Base-by-base conservation (phyloP, 2,113 vertebrate species). In the Scytalopus superciliaris region DNA sequence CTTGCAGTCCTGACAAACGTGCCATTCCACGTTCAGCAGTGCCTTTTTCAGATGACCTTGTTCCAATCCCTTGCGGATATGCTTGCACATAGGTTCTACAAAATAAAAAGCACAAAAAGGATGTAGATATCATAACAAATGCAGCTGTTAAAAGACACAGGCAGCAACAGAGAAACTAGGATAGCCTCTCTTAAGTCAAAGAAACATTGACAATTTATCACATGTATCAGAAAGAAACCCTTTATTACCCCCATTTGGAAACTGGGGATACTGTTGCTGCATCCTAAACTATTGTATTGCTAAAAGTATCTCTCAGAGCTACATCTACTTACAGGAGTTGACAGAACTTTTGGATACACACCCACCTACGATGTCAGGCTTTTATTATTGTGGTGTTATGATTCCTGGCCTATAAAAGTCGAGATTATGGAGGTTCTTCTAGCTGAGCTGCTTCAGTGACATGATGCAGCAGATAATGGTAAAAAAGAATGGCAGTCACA, bases 51-150 rank as follows among this genome's bases (percentile, higher is more conserved):
- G 87, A 35, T 98, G 96, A 74, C 98, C 96, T 93, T 98, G 98
- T 27, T 99, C 99, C 87, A 99, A 50, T 89, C 98, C 99, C 96
- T 99, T 99, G 81, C 98, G 98, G 75, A 99, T 96, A 68, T 99
- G 99, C 52, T 95, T 98, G 94, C 99, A 99, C 27, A 87, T 67
- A 42, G 98, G 97, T 92, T 97, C 99, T 99, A 85, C 44, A 90
- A 92, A 84, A 94, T 16, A 84, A 84, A 91, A 90, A 84, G 68
- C 30, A 67, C 22, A 75, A 74, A 39, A 55, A 84, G 19, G 25
- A 64, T 66, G 31, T 39, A 68, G 56, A 49, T 14, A 83, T 15
- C 14, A 7, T 18, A 73, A 85, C 17, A 73, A 63, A 84, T 4
- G 21, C 23, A 75, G n/a, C 10, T 2, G 12, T 9, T 79, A 35